phyloP scores from a whole-genome alignment of 2,888 invertebrate species.

The Mongoloraphidia duomilia region DNA sequence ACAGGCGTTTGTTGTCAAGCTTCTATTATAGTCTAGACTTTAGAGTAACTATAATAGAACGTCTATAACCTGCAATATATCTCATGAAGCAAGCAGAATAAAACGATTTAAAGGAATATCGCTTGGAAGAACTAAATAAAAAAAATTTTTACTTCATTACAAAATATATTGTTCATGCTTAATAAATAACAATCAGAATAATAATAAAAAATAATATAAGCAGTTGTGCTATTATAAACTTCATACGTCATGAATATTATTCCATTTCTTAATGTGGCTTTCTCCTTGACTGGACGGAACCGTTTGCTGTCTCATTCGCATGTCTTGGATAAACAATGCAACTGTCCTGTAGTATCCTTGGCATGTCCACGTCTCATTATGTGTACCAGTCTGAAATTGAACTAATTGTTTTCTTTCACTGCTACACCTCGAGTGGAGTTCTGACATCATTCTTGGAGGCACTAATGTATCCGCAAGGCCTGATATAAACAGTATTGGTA shows the following conservation, averaged over 20 bases:
- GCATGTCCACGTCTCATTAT: conserved; percentile 90
- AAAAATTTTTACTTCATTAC: too few relatives aligned
- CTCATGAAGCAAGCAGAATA: too few relatives aligned
- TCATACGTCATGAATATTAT: conserved; percentile 3
- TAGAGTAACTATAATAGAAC: too few relatives aligned
- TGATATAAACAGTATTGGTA: conserved; percentile 77
- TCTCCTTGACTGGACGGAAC: background rate
- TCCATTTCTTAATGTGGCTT: background rate
- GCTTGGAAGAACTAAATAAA: too few relatives aligned
- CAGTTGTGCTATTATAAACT: too few relatives aligned
- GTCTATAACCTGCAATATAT: too few relatives aligned
- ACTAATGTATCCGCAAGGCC: conserved; percentile 78
- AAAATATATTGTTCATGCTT: background rate
- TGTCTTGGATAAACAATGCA: conserved; percentile 36
- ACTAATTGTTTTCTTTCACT: conserved; percentile 63
- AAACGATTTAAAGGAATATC: too few relatives aligned
- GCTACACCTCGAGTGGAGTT: conserved; percentile 59
- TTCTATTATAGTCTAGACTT: too few relatives aligned
- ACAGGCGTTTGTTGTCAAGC: too few relatives aligned
- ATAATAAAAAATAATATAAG: background rate
- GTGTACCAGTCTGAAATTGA: conserved; percentile 70
- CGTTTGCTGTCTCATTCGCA: conserved; percentile 18
- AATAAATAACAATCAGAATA: background rate
- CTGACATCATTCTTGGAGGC: conserved; percentile 80
- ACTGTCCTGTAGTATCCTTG: conserved; percentile 57